Base-by-base conservation (phyloP, 2,113 vertebrate genomes). In the Pao palembangensis region DNA sequence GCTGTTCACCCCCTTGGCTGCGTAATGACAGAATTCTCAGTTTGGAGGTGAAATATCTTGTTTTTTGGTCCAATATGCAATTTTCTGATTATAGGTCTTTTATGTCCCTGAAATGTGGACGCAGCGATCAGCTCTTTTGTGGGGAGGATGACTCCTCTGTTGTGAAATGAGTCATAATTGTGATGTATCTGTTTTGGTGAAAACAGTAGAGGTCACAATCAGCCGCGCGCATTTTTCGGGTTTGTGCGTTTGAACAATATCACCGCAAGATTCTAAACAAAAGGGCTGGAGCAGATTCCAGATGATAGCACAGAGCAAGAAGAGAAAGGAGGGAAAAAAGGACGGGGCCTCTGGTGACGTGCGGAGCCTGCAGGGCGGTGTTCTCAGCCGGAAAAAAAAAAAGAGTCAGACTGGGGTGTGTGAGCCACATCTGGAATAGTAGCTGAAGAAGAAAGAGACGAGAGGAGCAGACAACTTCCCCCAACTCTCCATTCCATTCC, bases 401-500 rank as follows among this genome's bases (percentile, higher is more conserved):
- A 64, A 82, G 78, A 78, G 73, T 80, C 73, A 14, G 78, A 79
- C 73, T 80, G 77, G 83, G 85, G 75, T 73, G 82, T 81, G 76
- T 78, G 74, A 73, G 73, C 79, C 82, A 88, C 90, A 91, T 92
- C 90, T 92, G 90, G 90, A 90, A 87, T 87, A 87, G 87, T 83
- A 84, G 75, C 84, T 68, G 5, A 75, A 47, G 71, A 66, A 81
- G 67, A 53, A 57, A 61, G 70, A 84, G 86, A 75, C 80, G 60
- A 69, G 74, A 80, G 78, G 43, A 80, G 80, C 76, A 76, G 73
- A 80, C 67, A 59, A 59, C 43, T 54, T 58, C 64, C 70, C 60
- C 61, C 47, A 53, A 53, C 66, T 79, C 73, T 74, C 61, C 71
- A 78, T 71, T 75, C 44, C 67, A 67, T 61, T 66, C 68, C 48